phyloP scores from a whole-genome alignment of 2,113 vertebrate species.

The Diphyllodes magnificus region DNA sequence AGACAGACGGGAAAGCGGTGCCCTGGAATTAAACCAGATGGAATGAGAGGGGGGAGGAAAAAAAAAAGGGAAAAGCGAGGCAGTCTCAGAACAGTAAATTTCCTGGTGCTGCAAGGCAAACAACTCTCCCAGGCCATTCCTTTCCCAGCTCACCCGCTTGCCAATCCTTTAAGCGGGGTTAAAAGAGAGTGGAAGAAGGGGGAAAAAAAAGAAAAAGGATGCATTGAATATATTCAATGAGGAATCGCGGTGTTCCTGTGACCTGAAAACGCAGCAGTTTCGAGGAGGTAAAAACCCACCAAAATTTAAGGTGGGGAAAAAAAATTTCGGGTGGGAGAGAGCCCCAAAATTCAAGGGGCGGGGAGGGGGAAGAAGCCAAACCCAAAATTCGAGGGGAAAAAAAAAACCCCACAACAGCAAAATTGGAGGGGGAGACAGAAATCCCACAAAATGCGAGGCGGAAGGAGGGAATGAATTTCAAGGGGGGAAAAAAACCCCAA shows the following conservation, averaged over 20 bases:
- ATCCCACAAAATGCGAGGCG: not conserved
- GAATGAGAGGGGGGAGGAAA: rapidly evolving
- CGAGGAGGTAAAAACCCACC: not conserved
- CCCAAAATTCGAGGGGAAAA: not conserved
- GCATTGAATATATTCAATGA: not conserved
- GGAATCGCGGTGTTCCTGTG: not conserved
- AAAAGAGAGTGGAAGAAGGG: not conserved
- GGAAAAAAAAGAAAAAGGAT: too few species aligned
- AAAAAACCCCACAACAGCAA: too few species aligned
- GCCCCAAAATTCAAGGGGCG: not conserved
- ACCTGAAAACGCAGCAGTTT: not conserved
- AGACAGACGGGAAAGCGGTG: not conserved
- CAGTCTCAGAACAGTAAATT: not conserved
- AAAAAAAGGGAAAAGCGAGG: not conserved
- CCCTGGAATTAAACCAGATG: not conserved
- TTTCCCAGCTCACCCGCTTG: not conserved
- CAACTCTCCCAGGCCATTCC: not conserved
- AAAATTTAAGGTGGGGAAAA: not conserved
- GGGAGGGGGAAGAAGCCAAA: not conserved
- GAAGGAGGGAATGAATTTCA: not conserved
- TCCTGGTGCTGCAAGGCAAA: not conserved
- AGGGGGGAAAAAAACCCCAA: rapidly evolving
- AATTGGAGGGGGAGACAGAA: not conserved
- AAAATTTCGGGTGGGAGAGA: not conserved
- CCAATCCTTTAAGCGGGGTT: rapidly evolving